Percentiles rank a stretch among this genome's conserved stretches.
These are phyloP conservation scores for Diceros bicornis DNA, from an alignment of 2,797 vertebrate species.

Conservation along the genomic window DNA sequence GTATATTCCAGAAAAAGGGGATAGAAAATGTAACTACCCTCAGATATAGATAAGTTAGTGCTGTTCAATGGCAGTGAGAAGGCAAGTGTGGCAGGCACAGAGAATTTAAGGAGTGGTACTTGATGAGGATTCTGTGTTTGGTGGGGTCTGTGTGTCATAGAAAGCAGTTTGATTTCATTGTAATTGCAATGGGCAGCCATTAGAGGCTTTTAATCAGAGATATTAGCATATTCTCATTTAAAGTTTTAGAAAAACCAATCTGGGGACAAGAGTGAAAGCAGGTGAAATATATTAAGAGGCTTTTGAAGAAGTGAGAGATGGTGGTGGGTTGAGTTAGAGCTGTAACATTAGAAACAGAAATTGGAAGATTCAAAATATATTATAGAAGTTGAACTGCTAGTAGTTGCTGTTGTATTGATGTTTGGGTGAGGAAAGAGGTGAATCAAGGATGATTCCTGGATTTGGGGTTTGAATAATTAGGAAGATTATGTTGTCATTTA, in stretches of 20 bases:
- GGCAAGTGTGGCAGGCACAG: background rate
- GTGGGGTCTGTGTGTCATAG: background rate
- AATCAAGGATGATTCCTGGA: background rate
- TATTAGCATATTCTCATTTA: slow-evolving; percentile 37
- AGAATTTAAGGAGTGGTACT: background rate
- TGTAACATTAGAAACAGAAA: slow-evolving; percentile 11
- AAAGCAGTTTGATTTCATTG: background rate
- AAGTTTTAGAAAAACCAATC: slow-evolving; percentile 45
- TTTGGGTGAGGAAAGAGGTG: background rate
- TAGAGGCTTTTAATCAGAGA: background rate
- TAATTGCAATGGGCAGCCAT: background rate
- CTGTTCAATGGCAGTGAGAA: background rate
- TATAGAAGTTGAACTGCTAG: background rate
- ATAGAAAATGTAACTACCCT: background rate
- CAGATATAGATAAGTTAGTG: background rate
- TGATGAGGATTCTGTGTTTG: background rate
- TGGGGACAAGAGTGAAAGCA: background rate
- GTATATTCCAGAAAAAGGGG: background rate
- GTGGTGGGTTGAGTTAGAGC: background rate
- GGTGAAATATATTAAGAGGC: background rate
- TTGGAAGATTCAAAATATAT: background rate
- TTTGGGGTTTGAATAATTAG: background rate
- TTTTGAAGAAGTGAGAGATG: slow-evolving; percentile 4
- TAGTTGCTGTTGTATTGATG: background rate
- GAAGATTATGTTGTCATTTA: background rate